Evolutionary conservation across 2,113 vertebrate species (phyloP).

Genomic region (Notothenia coriiceps): DNA sequence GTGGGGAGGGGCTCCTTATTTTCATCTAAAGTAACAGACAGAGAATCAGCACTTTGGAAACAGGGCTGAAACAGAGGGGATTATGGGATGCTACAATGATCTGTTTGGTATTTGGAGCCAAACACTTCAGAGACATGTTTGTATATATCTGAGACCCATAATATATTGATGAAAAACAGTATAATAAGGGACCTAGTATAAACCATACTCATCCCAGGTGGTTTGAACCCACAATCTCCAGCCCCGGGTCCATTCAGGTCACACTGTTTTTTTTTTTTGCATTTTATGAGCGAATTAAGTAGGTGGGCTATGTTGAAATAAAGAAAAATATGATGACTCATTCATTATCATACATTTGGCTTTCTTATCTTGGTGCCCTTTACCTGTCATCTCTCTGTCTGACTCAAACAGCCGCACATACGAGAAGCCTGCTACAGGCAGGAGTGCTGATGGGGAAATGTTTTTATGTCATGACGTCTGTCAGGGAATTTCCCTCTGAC

Average conservation of each 20-base stretch:
- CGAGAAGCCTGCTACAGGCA: constrained; percentile 29
- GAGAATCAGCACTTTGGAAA: too few species aligned
- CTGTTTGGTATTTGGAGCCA: too few species aligned
- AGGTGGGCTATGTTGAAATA: background rate
- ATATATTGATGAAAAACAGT: too few species aligned
- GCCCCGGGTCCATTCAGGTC: too few species aligned
- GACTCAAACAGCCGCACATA: constrained; percentile 18
- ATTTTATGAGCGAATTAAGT: background rate
- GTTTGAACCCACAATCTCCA: background rate
- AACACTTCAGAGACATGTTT: too few species aligned
- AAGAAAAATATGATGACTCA: background rate
- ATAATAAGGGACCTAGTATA: too few species aligned
- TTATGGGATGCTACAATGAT: too few species aligned
- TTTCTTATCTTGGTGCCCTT: constrained; percentile 36
- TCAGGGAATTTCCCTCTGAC: constrained; percentile 66
- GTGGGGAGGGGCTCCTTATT: too few species aligned
- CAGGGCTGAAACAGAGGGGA: too few species aligned
- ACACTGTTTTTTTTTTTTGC: background rate
- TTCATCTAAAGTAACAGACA: too few species aligned
- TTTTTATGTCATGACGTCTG: constrained; percentile 56
- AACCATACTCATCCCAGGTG: background rate
- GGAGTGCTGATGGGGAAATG: constrained; percentile 61
- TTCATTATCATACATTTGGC: background rate
- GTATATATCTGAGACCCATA: too few species aligned
- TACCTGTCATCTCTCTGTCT: constrained; percentile 25